Base-by-base conservation (phyloP, 1,140 invertebrate genomes). In the Trichonephila inaurata region DNA sequence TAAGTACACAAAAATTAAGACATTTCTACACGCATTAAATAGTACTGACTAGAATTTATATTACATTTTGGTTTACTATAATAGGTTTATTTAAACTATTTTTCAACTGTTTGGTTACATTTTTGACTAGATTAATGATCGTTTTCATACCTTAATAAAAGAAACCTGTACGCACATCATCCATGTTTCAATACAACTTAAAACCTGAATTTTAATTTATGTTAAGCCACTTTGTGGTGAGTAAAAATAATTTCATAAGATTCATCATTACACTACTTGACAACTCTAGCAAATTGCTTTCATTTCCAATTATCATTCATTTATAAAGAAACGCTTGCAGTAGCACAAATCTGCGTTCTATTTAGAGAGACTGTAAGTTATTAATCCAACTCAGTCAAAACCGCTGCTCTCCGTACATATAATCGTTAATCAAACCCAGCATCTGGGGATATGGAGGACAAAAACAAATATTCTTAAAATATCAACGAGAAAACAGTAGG, bases 391-490 rank as follows among this genome's bases (percentile, higher is more conserved):
- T 33, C 72, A 28, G 10, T 33, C 16, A 14, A 40, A 40, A 40
- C 24, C 72, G 24, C 66, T 12, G n/a, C 10, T 12, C n/a, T 69
- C 4, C n/a, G 66, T 51, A 51, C 51, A 10, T 10, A 12, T 51
- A 51, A 64, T 77, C 72, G 72, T 77, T 77, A 77, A 77, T 77
- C 69, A 77, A 77, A 77, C 0, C 14, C 69, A 33, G 28, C 69
- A 33, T 77, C 28, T 14, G 51, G 10, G 10, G 51, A 51, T 51
- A 12, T 62, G 28, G 18, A 40, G 33, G 69, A 77, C 69, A 77
- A 77, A 72, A 77, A 77, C 69, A 77, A 77, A 77, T 77, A 77
- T 77, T 51, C 72, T 40, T 40, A 77, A 85, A 85, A 85, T 85
- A 85, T 60, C 83, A 24, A 61, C 24, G 28, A 85, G 83, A 60